Evolutionary conservation across 2,113 vertebrate genomes (phyloP).

Genomic region (Gopherus evgoodei): DNA sequence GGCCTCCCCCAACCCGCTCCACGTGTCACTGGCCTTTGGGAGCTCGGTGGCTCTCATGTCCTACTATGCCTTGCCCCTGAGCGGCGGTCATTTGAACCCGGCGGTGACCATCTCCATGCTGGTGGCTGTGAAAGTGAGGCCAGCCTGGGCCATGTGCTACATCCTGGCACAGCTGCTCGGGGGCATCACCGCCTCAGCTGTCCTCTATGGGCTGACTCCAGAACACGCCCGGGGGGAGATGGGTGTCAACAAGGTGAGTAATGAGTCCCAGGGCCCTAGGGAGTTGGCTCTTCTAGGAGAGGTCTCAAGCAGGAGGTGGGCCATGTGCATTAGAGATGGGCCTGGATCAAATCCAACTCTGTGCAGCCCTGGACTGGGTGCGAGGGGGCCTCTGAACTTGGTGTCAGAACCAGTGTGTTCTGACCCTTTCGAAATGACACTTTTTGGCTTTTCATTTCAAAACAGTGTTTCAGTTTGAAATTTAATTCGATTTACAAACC

Average conservation of each 20-base stretch:
- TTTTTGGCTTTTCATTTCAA: background rate
- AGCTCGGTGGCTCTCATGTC: background rate
- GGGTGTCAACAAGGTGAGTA: conserved; percentile 48
- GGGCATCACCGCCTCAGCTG: conserved; percentile 4
- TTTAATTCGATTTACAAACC: background rate
- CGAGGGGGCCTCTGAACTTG: background rate
- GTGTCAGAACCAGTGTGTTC: background rate
- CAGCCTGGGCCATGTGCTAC: conserved; percentile 30
- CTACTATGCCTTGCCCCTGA: background rate
- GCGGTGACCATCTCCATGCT: conserved; percentile 50
- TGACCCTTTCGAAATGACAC: background rate
- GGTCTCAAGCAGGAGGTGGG: background rate
- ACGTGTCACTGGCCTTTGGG: conserved; percentile 28
- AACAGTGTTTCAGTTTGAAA: background rate
- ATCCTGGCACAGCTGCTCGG: conserved; percentile 34
- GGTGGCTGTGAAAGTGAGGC: conserved; percentile 5
- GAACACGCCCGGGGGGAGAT: background rate
- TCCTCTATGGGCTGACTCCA: conserved; percentile 19
- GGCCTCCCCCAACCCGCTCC: background rate
- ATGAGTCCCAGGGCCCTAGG: background rate
- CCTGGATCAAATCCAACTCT: background rate
- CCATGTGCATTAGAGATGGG: background rate
- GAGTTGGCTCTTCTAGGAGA: background rate
- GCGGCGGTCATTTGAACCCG: conserved; percentile 55
- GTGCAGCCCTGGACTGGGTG: background rate